phyloP scores from a whole-genome alignment of 2,888 invertebrate species.

The Frankliniella intonsa region DNA sequence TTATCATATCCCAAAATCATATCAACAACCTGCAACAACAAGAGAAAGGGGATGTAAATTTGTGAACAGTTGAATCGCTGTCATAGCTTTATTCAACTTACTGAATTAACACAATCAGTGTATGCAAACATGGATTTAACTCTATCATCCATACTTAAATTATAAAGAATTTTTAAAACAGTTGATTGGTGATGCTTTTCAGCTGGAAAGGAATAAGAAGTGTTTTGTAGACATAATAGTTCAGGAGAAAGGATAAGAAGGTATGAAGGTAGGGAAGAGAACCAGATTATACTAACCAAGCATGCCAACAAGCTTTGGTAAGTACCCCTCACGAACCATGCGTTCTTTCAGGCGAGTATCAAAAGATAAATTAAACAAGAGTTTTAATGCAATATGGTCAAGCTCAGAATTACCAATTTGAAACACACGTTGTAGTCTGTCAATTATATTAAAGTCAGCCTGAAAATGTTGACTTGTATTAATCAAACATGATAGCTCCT shows the following conservation, averaged over 20 bases:
- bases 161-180: conserved; percentile 80
- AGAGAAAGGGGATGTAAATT: conserved; percentile 31
- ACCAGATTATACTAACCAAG: conserved; percentile 58
- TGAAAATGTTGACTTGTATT: conserved; percentile 39
- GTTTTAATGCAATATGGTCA: conserved; percentile 76
- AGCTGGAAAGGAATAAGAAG: conserved; percentile 46
- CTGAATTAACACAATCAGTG: conserved; percentile 87
- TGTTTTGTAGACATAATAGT: background rate
- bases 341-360: conserved; percentile 78
- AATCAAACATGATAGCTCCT: conserved; percentile 14
- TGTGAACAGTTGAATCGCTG: conserved; percentile 29
- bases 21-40: conserved; percentile 62
- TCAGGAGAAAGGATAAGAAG: too few relatives aligned
- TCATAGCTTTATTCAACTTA: conserved; percentile 44
- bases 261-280: too few relatives aligned
- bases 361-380: conserved; percentile 94
- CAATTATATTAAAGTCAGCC: conserved; percentile 70
- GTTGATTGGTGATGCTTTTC: conserved; percentile 74
- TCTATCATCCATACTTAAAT: conserved; percentile 91
- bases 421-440: conserved; percentile 77
- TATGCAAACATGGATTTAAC: conserved; percentile 90
- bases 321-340: conserved; percentile 83
- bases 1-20: conserved; percentile 67
- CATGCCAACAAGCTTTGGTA: conserved; percentile 84
- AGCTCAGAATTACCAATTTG: conserved; percentile 60